Base-by-base conservation (phyloP, 2,113 vertebrate species). In the Cynocephalus volans region DNA sequence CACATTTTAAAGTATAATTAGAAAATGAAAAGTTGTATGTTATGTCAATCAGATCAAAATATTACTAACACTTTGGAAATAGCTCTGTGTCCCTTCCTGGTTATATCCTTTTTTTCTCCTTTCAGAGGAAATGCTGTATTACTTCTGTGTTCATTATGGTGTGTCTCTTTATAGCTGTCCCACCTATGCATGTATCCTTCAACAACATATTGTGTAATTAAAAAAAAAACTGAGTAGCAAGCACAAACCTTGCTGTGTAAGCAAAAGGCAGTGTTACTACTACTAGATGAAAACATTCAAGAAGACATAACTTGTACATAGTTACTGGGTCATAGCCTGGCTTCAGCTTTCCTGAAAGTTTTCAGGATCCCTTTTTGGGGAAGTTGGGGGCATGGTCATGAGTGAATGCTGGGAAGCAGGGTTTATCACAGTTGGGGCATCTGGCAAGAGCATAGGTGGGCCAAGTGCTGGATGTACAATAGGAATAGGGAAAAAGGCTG, bases 1-100 rank as follows among this genome's bases (percentile, higher is more conserved):
- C 41, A 56, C 18, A 62, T 82, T 87, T 96, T 79, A 87, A 96
- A 90, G 24, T 87, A 23, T 83, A 82, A 73, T 89, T 95, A 95
- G 75, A 82, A 87, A 90, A 90, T 67, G 19, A 89, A 93, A 82
- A 88, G 36, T 88, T 81, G 65, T 56, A 6, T 54, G 21, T 36
- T 36, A 45, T 33, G n/a, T 24, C 8, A 75, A 45, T n/a, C 58
- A 73, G 60, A 82, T 77, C 24, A 95, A 92, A 89, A 89, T 19
- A 26, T 79, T 56, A 41, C 45, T 21, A 52, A 50, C 62, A 77
- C 79, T 94, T 96, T 52, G 79, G 70, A 75, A 80, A 81, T 1
- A 90, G 28, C 28, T 77, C 11, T 86, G 14, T n/a, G n/a, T 70
- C 14, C 26, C 69, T 88, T 31, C 28, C 31, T 91, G 41, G 70